These are phyloP conservation scores for Gonatopus flavifemur DNA, from an alignment of 1,140 invertebrate species.

Conservation along the genomic window DNA sequence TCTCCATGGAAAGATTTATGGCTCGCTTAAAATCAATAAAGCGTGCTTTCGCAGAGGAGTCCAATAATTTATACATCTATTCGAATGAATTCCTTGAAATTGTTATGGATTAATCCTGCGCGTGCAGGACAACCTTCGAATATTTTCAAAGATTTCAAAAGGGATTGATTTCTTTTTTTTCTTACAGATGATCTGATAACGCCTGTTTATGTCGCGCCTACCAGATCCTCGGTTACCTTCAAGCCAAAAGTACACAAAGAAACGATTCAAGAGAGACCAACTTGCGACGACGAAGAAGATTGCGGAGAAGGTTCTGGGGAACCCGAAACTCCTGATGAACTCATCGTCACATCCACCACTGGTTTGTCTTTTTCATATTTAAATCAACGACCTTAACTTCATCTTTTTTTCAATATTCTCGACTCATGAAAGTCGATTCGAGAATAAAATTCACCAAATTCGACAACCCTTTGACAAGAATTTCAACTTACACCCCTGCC, in stretches of 20 bases:
- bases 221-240: slow-evolving; percentile 66
- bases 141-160: slow-evolving; percentile 38
- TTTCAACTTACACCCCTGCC: slow-evolving; percentile 25
- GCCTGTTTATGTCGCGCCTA: slow-evolving; percentile 85
- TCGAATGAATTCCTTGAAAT: no score
- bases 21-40: no score
- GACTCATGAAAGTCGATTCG: no score
- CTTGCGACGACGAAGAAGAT: slow-evolving; percentile 82
- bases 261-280: slow-evolving; percentile 43
- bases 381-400: neutral
- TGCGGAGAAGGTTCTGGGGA: slow-evolving; percentile 72
- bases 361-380: slow-evolving; percentile 46
- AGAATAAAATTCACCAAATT: no score
- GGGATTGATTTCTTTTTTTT: neutral
- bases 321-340: slow-evolving; percentile 65
- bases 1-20: no score
- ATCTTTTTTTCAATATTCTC: neutral
- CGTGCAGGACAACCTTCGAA: neutral
- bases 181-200: slow-evolving; percentile 82
- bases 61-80: no score
- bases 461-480: no score
- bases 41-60: no score
- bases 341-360: slow-evolving; percentile 61
- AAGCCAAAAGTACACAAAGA: slow-evolving; percentile 52
- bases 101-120: no score